Conservation (phyloP, 1,140 invertebrate species). For the Drosophila miranda region DNA sequence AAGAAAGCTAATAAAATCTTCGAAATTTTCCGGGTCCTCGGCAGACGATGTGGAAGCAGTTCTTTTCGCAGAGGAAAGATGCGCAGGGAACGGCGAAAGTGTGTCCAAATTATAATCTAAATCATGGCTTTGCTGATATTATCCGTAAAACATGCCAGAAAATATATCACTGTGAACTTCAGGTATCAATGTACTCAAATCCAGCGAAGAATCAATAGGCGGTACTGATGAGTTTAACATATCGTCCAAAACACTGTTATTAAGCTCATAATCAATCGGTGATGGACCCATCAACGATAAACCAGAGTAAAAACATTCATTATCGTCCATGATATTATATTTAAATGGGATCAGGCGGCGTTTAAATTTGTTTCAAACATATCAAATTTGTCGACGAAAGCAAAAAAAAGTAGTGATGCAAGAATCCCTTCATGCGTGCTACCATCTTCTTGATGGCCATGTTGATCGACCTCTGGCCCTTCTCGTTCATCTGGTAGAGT, state of each 20-base stretch:
- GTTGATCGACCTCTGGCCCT: too few relatives aligned
- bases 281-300: constrained; percentile 55
- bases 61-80: constrained; percentile 3
- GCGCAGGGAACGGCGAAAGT: constrained; percentile 19
- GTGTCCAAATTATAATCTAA: constrained; percentile 46
- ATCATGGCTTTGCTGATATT: constrained; percentile 23
- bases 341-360: too few relatives aligned
- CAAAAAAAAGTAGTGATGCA: too few relatives aligned
- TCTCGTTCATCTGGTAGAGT: too few relatives aligned
- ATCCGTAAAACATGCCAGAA: constrained; percentile 26
- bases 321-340: too few relatives aligned
- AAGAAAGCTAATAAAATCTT: constrained; percentile 57
- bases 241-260: constrained; percentile 61
- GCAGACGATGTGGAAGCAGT: constrained; percentile 8
- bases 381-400: too few relatives aligned
- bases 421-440: too few relatives aligned
- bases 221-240: constrained; percentile 56
- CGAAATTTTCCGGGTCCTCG: constrained; percentile 18
- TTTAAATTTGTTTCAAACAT: too few relatives aligned
- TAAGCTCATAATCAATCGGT: constrained; percentile 48
- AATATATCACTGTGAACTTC: constrained; percentile 32
- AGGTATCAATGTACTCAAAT: constrained; percentile 51
- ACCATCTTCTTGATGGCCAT: too few relatives aligned
- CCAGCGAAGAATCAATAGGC: constrained; percentile 51
- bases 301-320: constrained; percentile 26